These are phyloP conservation scores for Cerceris rybyensis DNA, from an alignment of 2,888 invertebrate species.

Conservation along the genomic window DNA sequence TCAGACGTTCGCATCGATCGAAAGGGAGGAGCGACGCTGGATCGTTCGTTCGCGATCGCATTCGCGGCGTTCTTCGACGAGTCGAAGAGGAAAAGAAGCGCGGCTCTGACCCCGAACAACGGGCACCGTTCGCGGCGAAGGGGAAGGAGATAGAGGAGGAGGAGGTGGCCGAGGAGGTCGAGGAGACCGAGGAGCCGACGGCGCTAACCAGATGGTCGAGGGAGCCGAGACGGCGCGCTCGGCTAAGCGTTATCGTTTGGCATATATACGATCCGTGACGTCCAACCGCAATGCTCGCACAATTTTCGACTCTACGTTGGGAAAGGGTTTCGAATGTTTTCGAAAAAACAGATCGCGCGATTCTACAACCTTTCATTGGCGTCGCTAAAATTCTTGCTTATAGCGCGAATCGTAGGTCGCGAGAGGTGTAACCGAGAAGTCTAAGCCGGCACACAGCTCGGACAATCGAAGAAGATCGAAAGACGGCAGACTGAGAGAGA, in stretches of 20 bases:
- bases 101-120: neutral
- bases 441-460: neutral
- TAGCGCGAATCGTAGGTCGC: neutral
- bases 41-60: neutral
- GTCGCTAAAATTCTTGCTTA: too few relatives aligned
- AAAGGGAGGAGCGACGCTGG: too few relatives aligned
- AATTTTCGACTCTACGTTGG: neutral
- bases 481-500: too few relatives aligned
- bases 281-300: neutral
- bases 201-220: conserved; percentile 67
- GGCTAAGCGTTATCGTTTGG: neutral
- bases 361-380: too few relatives aligned
- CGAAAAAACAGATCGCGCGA: too few relatives aligned
- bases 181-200: conserved; percentile 39
- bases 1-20: too few relatives aligned
- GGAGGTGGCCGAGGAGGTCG: neutral
- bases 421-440: neutral
- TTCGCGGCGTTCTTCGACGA: conserved; percentile 1
- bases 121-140: neutral
- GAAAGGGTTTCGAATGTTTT: too few relatives aligned
- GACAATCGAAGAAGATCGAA: too few relatives aligned
- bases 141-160: neutral
- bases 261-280: neutral
- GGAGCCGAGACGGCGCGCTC: conserved; percentile 20
- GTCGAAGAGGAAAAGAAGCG: neutral